Percentiles rank a stretch among this genome's conserved stretches.
phyloP scores from a whole-genome alignment of 2,113 vertebrate genomes.

The Cyprinus carpio region DNA sequence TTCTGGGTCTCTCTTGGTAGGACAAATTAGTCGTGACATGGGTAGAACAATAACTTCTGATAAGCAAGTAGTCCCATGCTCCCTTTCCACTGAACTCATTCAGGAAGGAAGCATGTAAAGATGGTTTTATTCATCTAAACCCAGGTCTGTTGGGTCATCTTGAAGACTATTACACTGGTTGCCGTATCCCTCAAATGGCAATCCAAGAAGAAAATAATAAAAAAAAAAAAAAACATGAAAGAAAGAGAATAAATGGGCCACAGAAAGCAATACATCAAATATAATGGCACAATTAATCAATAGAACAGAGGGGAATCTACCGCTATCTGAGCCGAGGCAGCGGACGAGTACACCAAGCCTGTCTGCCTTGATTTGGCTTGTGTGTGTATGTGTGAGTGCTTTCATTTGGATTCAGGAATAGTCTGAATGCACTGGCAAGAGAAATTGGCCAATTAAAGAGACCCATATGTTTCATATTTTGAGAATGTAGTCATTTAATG shows the following conservation, averaged over 20 bases:
- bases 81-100: conserved; percentile 11
- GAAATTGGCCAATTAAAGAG: conserved; percentile 78
- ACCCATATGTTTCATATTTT: conserved; percentile 79
- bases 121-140: conserved; percentile 36
- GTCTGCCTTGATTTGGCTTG: conserved; percentile 59
- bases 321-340: conserved; percentile 67
- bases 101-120: conserved; percentile 17
- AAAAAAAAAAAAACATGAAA: conserved; percentile 4
- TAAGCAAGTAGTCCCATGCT: conserved; percentile 57
- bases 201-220: not conserved
- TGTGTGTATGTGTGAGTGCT: conserved; percentile 40
- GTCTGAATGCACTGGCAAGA: conserved; percentile 71
- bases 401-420: conserved; percentile 66
- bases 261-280: conserved; percentile 53
- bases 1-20: conserved; percentile 68
- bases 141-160: conserved; percentile 20
- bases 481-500: conserved; percentile 75
- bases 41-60: conserved; percentile 76
- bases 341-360: conserved; percentile 64
- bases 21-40: conserved; percentile 77
- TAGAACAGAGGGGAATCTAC: conserved; percentile 72
- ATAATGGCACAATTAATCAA: conserved; percentile 76
- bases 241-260: conserved; percentile 41
- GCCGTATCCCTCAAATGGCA: conserved; percentile 24
- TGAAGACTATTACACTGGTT: conserved; percentile 44